Base-by-base conservation (phyloP, 1,140 invertebrate genomes). In the Triops cancriformis region DNA sequence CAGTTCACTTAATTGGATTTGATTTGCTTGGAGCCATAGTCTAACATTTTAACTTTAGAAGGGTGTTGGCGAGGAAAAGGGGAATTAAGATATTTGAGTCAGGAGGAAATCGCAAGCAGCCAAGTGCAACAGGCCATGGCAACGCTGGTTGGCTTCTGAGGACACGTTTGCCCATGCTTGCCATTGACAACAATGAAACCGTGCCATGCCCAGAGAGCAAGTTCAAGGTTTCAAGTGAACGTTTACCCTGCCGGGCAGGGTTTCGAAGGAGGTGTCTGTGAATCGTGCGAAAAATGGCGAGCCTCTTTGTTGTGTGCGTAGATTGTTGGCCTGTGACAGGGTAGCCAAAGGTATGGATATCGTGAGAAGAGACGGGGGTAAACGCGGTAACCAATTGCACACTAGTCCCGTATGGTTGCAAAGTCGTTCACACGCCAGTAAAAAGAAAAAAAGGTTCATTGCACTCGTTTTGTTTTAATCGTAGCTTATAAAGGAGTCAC, bases 381-480 rank as follows among this genome's bases (percentile, higher is more conserved):
- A 64, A 64, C 23, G 18, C 51, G 51, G 51, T 64, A 64, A 64
- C 51, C 23, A 23, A 14, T 64, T 23, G 51, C n/a, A 64, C 51
- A 64, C 18, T 64, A 64, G 51, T 14, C 7, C 51, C 51, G 51
- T 64, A 64, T 64, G 18, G 23, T 64, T 7, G 14, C 4, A 64
- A 64, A 64, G 51, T 64, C 51, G 51, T 64, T 64, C 51, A 64
- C 51, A 64, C 51, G 51, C 18, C 23, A 9, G n/a, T 23, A 23
- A 64, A 64, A n/a, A 23, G 51, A 23, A 64, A 64, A 45, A 23
- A 64, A 64, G 23, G 51, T 64, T 64, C 51, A 23, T 64, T 64
- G 51, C 51, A 64, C 51, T 64, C 51, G 51, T 64, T 64, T 64
- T 64, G 51, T 64, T 64, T 64, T 64, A 64, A 18, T 64, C 23